These are phyloP conservation scores for Gallinago stenura DNA, from an alignment of 2,797 vertebrate species.

Conservation along the genomic window DNA sequence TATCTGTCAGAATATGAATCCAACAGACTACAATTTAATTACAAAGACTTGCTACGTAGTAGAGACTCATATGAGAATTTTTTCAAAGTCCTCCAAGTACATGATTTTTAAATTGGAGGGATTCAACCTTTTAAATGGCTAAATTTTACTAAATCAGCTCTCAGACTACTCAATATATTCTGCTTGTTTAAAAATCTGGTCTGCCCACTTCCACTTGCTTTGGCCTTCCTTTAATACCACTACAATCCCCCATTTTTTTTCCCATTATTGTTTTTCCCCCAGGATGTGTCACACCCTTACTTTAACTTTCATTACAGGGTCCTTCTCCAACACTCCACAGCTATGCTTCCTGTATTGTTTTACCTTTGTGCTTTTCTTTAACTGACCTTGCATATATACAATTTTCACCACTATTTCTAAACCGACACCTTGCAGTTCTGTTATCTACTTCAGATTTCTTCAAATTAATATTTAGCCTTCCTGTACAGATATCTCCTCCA, in stretches of 20 bases:
- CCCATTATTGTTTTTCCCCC: background rate
- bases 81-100: background rate
- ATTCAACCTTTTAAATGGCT: background rate
- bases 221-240: background rate
- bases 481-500: background rate
- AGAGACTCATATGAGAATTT: background rate
- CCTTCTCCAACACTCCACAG: background rate
- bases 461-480: background rate
- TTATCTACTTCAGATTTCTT: background rate
- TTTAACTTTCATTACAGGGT: background rate
- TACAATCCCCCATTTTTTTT: background rate
- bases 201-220: background rate
- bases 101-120: background rate
- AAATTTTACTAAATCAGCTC: background rate
- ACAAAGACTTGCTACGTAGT: background rate
- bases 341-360: background rate
- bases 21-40: conserved; percentile 31
- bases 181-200: background rate
- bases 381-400: background rate
- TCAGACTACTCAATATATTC: background rate
- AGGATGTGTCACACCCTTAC: background rate
- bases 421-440: background rate
- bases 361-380: background rate
- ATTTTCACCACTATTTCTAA: background rate
- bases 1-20: conserved; percentile 12